phyloP scores from a whole-genome alignment of 2,888 invertebrate species.

The Uropetala carovei region DNA sequence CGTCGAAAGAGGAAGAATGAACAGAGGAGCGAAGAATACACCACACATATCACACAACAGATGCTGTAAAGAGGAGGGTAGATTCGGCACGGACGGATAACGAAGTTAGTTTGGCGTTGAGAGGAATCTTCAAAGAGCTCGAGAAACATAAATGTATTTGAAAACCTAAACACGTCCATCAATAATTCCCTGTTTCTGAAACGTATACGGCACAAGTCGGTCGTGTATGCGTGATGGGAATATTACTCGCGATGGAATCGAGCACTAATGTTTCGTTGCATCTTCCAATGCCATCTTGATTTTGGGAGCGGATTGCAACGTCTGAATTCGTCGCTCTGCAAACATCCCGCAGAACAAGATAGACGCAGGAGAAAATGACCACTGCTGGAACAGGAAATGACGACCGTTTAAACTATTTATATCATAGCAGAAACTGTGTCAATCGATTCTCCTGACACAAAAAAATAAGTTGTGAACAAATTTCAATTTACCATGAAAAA shows the following conservation, averaged over 20 bases:
- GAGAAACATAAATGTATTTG: background rate
- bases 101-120: background rate
- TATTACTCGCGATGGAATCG: background rate
- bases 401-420: too few species aligned
- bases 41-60: background rate
- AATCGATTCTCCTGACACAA: too few species aligned
- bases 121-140: background rate
- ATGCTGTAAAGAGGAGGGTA: background rate
- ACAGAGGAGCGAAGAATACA: too few species aligned
- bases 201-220: background rate
- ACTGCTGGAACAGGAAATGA: too few species aligned
- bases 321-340: background rate
- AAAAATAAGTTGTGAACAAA: too few species aligned
- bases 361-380: too few species aligned
- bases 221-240: conserved; percentile 15
- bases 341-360: too few species aligned
- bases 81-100: background rate
- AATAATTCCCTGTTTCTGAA: conserved; percentile 35
- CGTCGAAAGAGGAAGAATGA: too few species aligned
- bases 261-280: background rate
- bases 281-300: background rate
- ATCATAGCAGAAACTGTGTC: too few species aligned
- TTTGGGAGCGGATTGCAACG: background rate
- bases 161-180: conserved; percentile 23
- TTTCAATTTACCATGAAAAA: too few species aligned